These are phyloP conservation scores for Halisarca cf. caerulea DNA, from an alignment of 37 sponge, comb jelly and placozoan genomes.

Conservation along the genomic window DNA sequence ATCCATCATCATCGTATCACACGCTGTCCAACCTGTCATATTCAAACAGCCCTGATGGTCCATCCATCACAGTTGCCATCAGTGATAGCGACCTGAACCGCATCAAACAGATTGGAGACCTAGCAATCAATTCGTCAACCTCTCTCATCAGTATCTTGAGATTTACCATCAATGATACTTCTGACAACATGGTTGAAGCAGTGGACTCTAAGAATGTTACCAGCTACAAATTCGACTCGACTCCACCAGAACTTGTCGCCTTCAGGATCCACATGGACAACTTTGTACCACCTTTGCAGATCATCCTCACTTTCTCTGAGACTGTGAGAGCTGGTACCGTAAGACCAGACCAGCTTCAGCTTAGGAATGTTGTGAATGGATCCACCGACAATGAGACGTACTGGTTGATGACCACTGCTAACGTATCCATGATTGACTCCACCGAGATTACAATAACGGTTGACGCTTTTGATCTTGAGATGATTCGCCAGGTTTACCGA, in stretches of 20 bases:
- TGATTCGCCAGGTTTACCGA: constrained; percentile 43
- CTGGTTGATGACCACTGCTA: constrained; percentile 62
- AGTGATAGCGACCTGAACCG: constrained; percentile 79
- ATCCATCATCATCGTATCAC: constrained; percentile 8
- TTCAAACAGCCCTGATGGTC: constrained; percentile 57
- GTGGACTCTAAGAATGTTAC: constrained; percentile 1
- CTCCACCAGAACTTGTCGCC: constrained; percentile 61
- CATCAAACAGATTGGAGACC: constrained; percentile 68
- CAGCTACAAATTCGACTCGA: constrained; percentile 45
- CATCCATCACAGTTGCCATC: constrained; percentile 53
- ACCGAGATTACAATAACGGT: constrained; percentile 77
- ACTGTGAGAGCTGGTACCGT: constrained; percentile 67
- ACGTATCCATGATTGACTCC: constrained; percentile 62
- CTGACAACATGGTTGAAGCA: constrained; percentile 45
- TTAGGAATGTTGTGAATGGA: constrained; percentile 19
- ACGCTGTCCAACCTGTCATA: constrained; percentile 48
- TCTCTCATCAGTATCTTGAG: constrained; percentile 54
- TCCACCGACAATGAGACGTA: neutral
- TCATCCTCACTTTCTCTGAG: constrained; percentile 85
- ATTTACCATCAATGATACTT: constrained; percentile 63
- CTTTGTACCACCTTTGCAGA: constrained; percentile 78
- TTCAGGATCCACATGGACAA: constrained; percentile 81
- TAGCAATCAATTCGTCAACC: constrained; percentile 59
- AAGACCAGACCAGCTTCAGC: constrained; percentile 51
- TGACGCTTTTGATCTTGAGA: constrained; percentile 56